Evolutionary conservation across 2,888 invertebrate species (phyloP), one percentile per base, ranked within the genome.

Genomic region (Phyto melanocephala): DNA sequence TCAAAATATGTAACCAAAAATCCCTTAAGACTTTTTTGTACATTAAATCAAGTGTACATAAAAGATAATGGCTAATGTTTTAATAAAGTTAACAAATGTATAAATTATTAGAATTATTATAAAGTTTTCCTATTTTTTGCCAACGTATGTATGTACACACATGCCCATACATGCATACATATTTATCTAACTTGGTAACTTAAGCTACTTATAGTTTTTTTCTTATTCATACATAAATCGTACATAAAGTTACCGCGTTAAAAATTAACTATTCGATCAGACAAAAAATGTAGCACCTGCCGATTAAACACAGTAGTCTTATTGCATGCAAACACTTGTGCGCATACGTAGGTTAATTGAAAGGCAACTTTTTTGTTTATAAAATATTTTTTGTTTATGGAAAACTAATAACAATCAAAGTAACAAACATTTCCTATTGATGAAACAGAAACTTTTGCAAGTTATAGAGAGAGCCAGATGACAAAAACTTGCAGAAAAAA

Each of bases 231-330:
- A 33, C 7, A 33, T 33, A 33, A 13, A 52, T 15, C 15, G n/a
- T 17, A 7, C 35, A 40, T 60, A 3, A 0, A 42, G 11, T 22
- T 62, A 17, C 60, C 40, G 42, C 40, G n/a, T 17, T 54, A 40
- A 7, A 54, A 40, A 50, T 47, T 37, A 13, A 17, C 28, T 22
- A 52, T 74, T 74, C 45, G 15, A 45, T 63, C 62, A 4, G 54
- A 54, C 62, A 63, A n/a, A 63, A 63, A 28, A 74, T 56, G 47
- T 74, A 54, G 42, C 74, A 74, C 74, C 74, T 74, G 74, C 74
- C 74, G 74, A 65, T 65, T 24, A 33, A 54, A 56, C 63, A 22
- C 74, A 54, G 56, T 54, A 22, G 63, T 54, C 6, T 24, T 22
- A 22, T 47, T 22, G 20, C 47, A 63, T 11, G 33, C 13, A 50